Evolutionary conservation across 2,797 vertebrate species (phyloP), one percentile per base, ranked within the genome.

Genomic region (Lepus oiostolus): DNA sequence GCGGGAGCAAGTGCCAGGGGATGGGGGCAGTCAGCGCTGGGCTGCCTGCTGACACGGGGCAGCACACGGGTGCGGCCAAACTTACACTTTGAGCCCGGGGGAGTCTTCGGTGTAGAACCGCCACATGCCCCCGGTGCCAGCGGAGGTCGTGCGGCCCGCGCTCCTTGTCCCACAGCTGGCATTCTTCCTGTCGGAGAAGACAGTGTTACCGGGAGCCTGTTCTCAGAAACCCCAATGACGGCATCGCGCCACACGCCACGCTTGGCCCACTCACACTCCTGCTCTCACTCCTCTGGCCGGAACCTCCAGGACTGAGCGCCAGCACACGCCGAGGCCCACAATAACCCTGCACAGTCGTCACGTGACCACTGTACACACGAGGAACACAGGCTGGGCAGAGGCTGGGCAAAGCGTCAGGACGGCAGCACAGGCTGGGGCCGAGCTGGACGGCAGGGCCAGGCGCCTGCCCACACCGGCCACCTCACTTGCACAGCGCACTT

Each of bases 21-120:
- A 52, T 38, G 35, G 65, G 30, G 63, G 38, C 50, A 32, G 58
- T 30, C 4, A 5, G 74, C 7, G 0, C 68, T 14, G 60, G 80
- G 76, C 7, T 2, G 14, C 6, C 67, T 19, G 72, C 5, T 35
- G 63, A 81, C 14, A 2, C 42, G 0, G 14, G 52, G 72, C 74
- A 65, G 71, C 77, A 52, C 72, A 11, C 21, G 70, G 62, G 21
- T 76, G 74, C 22, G 88, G 35, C 67, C 19, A 4, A 19, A 99
- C 99, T 99, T 98, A 99, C 99, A 99, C 99, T 99, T 99, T 99
- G 92, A 99, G 99, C 24, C 99, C 99, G 0, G 99, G 99, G 3
- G 99, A 99, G 97, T 99, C 99, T 96, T 99, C 99, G 0, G 99
- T 99, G 98, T 99, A 99, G 98, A 99, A 99, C 52, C 99, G 98